Conservation (phyloP, 1,140 invertebrate species). For the Monomorium pharaonis region DNA sequence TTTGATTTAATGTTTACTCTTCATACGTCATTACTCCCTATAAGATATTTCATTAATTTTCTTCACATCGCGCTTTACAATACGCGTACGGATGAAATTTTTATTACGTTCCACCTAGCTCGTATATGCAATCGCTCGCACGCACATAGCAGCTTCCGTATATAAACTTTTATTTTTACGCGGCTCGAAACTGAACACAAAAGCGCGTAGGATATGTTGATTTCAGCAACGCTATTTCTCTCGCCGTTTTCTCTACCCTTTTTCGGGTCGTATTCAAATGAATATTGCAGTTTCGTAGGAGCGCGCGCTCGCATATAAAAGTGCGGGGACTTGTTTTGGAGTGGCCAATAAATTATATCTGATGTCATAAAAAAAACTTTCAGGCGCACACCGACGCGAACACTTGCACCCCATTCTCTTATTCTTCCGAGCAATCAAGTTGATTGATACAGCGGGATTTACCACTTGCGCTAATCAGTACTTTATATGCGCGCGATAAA, state of each 20-base stretch:
- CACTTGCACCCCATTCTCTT: slow-evolving; percentile 4
- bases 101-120: slow-evolving; percentile 3
- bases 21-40: no score
- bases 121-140: slow-evolving; percentile 9
- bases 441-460: slow-evolving; percentile 15
- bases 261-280: slow-evolving; percentile 69
- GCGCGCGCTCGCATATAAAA: slow-evolving; percentile 61
- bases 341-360: slow-evolving; percentile 69
- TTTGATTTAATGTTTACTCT: not conserved
- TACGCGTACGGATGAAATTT: not conserved
- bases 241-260: slow-evolving; percentile 28
- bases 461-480: not conserved
- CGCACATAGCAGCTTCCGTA: not conserved
- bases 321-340: slow-evolving; percentile 57
- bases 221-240: slow-evolving; percentile 38
- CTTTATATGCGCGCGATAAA: not conserved
- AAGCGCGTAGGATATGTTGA: slow-evolving; percentile 53
- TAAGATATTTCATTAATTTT: not conserved
- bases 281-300: slow-evolving; percentile 66
- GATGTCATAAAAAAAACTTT: slow-evolving; percentile 65
- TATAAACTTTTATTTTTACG: slow-evolving; percentile 44
- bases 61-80: not conserved
- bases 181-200: not conserved
- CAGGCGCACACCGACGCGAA: slow-evolving; percentile 58
- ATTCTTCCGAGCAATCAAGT: slow-evolving; percentile 23